Conservation (phyloP, 2,888 invertebrate genomes). For the Plagodis pulveraria region DNA sequence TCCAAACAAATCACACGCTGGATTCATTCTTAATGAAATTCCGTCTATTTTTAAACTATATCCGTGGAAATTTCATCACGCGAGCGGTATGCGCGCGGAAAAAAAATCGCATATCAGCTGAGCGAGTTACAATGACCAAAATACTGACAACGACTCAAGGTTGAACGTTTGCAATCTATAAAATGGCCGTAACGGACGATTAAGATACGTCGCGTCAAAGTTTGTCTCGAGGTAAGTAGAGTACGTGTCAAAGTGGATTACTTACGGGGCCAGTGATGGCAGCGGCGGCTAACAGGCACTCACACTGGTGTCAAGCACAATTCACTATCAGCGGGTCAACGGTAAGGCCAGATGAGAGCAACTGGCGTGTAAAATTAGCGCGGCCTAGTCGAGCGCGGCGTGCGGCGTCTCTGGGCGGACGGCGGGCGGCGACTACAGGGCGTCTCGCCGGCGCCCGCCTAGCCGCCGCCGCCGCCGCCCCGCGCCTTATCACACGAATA, state of each 20-base stretch:
- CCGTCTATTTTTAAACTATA: conserved; percentile 47
- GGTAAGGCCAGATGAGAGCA: conserved; percentile 57
- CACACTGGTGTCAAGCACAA: conserved; percentile 60
- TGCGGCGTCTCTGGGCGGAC: conserved; percentile 63
- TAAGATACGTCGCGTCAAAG: conserved; percentile 61
- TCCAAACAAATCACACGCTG: conserved; percentile 52
- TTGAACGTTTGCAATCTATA: conserved; percentile 70
- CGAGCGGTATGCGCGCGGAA: conserved; percentile 42
- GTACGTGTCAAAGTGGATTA: conserved; percentile 36
- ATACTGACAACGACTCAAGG: conserved; percentile 74
- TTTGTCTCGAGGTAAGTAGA: conserved; percentile 39
- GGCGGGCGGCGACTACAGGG: conserved; percentile 72
- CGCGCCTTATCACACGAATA: conserved; percentile 80
- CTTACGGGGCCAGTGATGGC: conserved; percentile 52
- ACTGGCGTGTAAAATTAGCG: conserved; percentile 75
- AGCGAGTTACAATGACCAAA: conserved; percentile 71
- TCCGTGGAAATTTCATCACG: conserved; percentile 35
- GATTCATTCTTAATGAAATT: conserved; percentile 55
- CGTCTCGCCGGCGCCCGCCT: conserved; percentile 75
- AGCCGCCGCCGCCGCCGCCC: conserved; percentile 67
- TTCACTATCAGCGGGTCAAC: conserved; percentile 75
- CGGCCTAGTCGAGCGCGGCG: conserved; percentile 53
- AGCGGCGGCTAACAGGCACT: conserved; percentile 43
- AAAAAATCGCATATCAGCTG: conserved; percentile 56
- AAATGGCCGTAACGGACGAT: conserved; percentile 76